Base-by-base conservation (phyloP, 2,113 vertebrate species). In the Ctenomys sociabilis region DNA sequence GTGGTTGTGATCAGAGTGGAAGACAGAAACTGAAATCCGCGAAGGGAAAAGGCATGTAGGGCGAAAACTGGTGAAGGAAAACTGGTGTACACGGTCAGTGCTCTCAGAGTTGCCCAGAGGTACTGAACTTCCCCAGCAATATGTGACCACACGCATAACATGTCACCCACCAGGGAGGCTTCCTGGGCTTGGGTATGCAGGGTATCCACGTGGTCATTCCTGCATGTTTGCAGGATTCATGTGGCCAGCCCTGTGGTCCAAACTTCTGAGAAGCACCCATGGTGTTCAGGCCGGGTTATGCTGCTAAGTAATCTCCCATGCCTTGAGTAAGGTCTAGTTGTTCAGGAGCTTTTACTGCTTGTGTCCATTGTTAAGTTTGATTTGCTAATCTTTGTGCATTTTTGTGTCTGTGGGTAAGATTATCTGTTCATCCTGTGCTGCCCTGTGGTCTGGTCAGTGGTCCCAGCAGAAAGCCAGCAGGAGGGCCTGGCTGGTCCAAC, bases 151-250 rank as follows among this genome's bases (percentile, higher is more conserved):
- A 52, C 52, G 17, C 19, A 43, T 19, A 19, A 54, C 64, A 28
- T 28, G 3, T 40, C 16, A 7, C 17, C 11, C 52, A 7, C 2
- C 2, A 54, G 35, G 78, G 35, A 68, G 3, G 0, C 0, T 28
- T 19, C 30, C 28, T 6, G 1, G 11, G 52, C 9, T 3, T 45
- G 8, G 63, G 12, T 52, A 19, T 49, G 59, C 45, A 52, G 16
- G 45, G 35, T 49, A 30, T 43, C 7, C 7, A 19, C 22, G 57
- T 10, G 11, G 24, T n/a, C 49, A 21, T 0, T 82, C 57, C 3
- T 1, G 5, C 2, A 12, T 12, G 40, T 16, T 3, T 7, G 35
- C 19, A 17, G 35, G 19, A 61, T 28, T 19, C 12, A 0, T 22
- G 43, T 80, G 54, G 40, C 0, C 14, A 49, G 57, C 59, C 7